phyloP scores from a whole-genome alignment of 2,113 vertebrate genomes.

The Apistogramma diplotaenia region DNA sequence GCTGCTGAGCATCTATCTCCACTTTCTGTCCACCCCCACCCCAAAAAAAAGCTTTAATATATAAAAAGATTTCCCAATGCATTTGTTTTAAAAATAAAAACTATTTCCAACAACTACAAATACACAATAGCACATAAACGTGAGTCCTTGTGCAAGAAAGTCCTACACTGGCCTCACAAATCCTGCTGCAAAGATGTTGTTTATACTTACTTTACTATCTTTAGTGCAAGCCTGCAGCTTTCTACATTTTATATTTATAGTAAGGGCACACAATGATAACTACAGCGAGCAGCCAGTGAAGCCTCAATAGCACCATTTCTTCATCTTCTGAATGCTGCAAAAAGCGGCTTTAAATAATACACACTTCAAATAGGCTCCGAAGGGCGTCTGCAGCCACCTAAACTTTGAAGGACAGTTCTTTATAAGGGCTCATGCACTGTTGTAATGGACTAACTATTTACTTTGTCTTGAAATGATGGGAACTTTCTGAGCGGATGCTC shows the following conservation, averaged over 20 bases:
- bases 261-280: not conserved
- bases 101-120: not conserved
- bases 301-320: not conserved
- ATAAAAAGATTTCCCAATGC: not conserved
- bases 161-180: too few relatives aligned
- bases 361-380: not conserved
- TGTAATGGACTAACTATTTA: not conserved
- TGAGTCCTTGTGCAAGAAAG: not conserved
- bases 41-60: not conserved
- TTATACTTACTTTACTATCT: not conserved
- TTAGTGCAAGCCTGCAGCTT: constrained; percentile 21
- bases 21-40: not conserved
- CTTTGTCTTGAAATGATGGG: not conserved
- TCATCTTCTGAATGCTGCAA: not conserved
- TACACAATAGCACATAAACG: not conserved
- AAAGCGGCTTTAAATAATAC: not conserved
- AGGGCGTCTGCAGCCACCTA: not conserved
- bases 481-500: not conserved
- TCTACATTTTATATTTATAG: constrained; percentile 23
- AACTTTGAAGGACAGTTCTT: not conserved
- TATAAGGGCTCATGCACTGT: not conserved
- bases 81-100: not conserved
- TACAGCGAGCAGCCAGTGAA: not conserved
- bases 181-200: not conserved
- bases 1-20: not conserved